These are phyloP conservation scores for Embidobia sp. DNA, from an alignment of 2,888 invertebrate species.

Conservation along the genomic window DNA sequence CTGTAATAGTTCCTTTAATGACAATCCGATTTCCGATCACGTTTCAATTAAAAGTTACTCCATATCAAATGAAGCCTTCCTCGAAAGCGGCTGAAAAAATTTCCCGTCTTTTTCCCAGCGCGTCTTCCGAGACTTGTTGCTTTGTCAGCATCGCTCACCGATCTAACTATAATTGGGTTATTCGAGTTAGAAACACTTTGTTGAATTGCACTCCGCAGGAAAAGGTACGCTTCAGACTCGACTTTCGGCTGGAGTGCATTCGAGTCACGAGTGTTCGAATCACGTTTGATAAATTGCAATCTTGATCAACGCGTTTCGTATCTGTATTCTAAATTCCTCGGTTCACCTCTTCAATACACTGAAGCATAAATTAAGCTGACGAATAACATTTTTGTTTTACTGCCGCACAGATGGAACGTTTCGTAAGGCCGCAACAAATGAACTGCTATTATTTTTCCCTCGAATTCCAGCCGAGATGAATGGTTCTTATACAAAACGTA, in stretches of 20 bases:
- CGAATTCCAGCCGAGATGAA: not conserved
- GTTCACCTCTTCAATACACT: not conserved
- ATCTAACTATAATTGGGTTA: slow-evolving; percentile 34
- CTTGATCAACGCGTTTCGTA: slow-evolving; percentile 25
- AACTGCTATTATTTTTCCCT: slow-evolving; percentile 15
- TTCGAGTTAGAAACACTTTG: slow-evolving; percentile 29
- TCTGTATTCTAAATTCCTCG: slow-evolving; percentile 15
- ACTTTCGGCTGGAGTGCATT: slow-evolving; percentile 34
- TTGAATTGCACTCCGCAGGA: too few relatives aligned
- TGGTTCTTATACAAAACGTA: not conserved
- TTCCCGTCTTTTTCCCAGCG: slow-evolving; percentile 16
- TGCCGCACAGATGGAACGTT: slow-evolving; percentile 5
- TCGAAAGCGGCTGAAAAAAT: slow-evolving; percentile 1
- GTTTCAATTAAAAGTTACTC: slow-evolving; percentile 31
- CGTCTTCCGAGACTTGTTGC: slow-evolving; percentile 27
- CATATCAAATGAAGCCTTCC: slow-evolving; percentile 25
- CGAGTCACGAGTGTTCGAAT: slow-evolving; percentile 42
- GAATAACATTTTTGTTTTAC: slow-evolving; percentile 10
- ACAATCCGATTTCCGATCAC: slow-evolving; percentile 12
- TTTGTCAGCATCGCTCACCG: slow-evolving; percentile 34
- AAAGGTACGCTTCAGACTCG: slow-evolving; percentile 25
- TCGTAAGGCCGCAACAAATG: slow-evolving; percentile 13
- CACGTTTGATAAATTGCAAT: slow-evolving; percentile 47
- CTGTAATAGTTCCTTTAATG: not conserved
- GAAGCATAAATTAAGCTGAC: slow-evolving; percentile 21